phyloP scores from a whole-genome alignment of 2,113 vertebrate genomes.

The Stigmatopora argus region DNA sequence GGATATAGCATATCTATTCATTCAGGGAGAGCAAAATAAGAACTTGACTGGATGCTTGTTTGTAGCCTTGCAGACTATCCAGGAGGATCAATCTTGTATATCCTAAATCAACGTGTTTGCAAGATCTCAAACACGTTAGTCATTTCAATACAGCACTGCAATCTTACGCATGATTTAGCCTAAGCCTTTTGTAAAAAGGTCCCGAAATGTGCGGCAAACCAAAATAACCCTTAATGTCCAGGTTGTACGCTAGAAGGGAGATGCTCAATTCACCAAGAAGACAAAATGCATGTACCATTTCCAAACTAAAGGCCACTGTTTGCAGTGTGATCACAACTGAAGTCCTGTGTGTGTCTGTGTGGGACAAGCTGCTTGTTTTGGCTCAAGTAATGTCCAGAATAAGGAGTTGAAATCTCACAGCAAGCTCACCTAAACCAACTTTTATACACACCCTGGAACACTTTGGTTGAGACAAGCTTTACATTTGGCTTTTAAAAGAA shows the following conservation, averaged over 20 bases:
- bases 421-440: not conserved
- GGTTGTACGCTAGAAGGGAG: constrained; percentile 48
- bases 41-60: not conserved
- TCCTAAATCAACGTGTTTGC: not conserved
- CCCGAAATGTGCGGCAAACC: not conserved
- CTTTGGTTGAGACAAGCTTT: constrained; percentile 70
- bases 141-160: not conserved
- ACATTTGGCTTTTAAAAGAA: constrained; percentile 68
- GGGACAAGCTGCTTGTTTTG: constrained; percentile 16
- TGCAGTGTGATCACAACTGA: constrained; percentile 38
- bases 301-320: constrained; percentile 66
- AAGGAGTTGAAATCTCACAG: not conserved
- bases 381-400: not conserved
- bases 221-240: constrained; percentile 4
- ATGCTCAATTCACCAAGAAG: constrained; percentile 44
- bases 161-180: constrained; percentile 10
- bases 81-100: not conserved
- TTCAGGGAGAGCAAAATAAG: not conserved
- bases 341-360: not conserved
- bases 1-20: not conserved
- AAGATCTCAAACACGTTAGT: not conserved
- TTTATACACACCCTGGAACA: constrained; percentile 51
- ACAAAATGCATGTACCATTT: constrained; percentile 55
- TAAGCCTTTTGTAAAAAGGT: not conserved
- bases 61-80: constrained; percentile 6